Evolutionary conservation across 2,888 invertebrate genomes (phyloP).

Genomic region (Hydriomena furcata): DNA sequence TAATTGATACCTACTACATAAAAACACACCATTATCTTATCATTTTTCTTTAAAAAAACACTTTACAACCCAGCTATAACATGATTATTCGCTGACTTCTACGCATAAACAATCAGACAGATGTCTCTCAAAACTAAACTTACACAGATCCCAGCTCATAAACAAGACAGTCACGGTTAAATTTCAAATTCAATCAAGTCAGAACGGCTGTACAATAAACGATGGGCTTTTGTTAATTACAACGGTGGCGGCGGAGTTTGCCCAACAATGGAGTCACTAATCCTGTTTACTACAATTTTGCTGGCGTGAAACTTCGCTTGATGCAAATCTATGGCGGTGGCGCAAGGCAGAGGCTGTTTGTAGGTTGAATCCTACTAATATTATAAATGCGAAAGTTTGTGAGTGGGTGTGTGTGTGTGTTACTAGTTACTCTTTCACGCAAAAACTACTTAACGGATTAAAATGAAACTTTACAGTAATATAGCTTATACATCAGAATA

Average conservation of each 20-base stretch:
- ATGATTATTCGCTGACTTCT: too few species aligned
- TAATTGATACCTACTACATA: too few species aligned
- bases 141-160: conserved; percentile 1
- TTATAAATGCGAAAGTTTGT: too few species aligned
- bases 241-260: conserved; percentile 46
- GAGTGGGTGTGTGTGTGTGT: too few species aligned
- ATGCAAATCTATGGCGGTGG: conserved; percentile 47
- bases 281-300: conserved; percentile 60
- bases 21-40: too few species aligned
- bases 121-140: too few species aligned
- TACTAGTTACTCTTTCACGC: too few species aligned
- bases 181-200: conserved; percentile 45
- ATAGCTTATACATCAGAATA: too few species aligned
- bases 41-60: too few species aligned
- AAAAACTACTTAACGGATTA: too few species aligned
- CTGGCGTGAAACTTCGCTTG: conserved; percentile 47
- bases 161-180: conserved; percentile 23
- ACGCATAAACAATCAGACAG: neutral
- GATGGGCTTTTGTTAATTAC: conserved; percentile 55
- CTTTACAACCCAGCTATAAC: too few species aligned
- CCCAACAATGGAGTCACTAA: conserved; percentile 54
- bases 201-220: conserved; percentile 41
- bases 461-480: too few species aligned
- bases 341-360: conserved; percentile 23
- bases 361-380: neutral